Evolutionary conservation across 2,797 vertebrate species (phyloP).

Genomic region (Xenentodon cancila): DNA sequence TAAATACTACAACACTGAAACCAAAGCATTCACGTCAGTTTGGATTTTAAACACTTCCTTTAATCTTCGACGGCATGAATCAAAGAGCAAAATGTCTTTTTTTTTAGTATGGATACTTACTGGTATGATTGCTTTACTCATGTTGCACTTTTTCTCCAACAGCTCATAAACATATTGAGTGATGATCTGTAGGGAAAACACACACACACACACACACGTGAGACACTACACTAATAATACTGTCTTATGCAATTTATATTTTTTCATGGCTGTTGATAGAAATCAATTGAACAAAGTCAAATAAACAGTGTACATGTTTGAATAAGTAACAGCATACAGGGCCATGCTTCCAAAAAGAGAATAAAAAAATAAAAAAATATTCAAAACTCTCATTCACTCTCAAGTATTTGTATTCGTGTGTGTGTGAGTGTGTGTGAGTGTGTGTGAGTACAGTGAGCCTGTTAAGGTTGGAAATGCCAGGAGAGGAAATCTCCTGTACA

Average conservation of each 20-base stretch:
- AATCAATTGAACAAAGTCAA: conserved; percentile 54
- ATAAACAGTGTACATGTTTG: conserved; percentile 44
- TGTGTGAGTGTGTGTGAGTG: conserved; percentile 39
- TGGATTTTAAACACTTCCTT: conserved; percentile 74
- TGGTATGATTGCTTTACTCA: conserved; percentile 93
- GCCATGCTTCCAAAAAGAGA: conserved; percentile 60
- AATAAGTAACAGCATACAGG: conserved; percentile 54
- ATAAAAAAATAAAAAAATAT: conserved; percentile 38
- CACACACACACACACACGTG: conserved; percentile 45
- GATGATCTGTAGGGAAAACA: conserved; percentile 89
- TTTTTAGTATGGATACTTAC: conserved; percentile 85
- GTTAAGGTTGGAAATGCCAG: conserved; percentile 78
- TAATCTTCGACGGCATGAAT: conserved; percentile 76
- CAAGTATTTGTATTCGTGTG: conserved; percentile 38
- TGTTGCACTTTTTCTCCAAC: conserved; percentile 92
- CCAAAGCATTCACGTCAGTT: conserved; percentile 71
- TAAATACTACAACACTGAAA: conserved; percentile 63
- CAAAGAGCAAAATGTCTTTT: conserved; percentile 59
- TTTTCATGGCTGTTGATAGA: conserved; percentile 47
- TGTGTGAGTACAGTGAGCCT: conserved; percentile 67
- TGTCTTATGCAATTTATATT: conserved; percentile 39
- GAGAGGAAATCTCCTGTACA: conserved; percentile 83
- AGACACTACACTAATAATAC: conserved; percentile 45
- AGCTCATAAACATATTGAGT: conserved; percentile 95
- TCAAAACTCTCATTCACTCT: conserved; percentile 60